Evolutionary conservation across 2,113 vertebrate species (phyloP).

Genomic region (Toxotes jaculatrix): DNA sequence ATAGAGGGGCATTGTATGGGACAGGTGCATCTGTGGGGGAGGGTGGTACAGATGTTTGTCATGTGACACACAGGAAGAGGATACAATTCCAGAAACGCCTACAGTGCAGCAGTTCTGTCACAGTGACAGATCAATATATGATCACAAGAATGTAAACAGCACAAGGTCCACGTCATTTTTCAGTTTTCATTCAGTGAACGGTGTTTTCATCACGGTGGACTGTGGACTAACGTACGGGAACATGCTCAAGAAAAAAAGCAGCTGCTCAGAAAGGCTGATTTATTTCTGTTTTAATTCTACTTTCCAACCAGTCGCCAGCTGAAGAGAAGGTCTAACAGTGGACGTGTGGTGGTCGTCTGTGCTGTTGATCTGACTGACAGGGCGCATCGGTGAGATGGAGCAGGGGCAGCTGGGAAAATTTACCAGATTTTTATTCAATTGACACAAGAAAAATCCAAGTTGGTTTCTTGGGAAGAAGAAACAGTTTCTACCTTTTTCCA

Average conservation of each 20-base stretch:
- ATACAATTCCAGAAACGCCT: neutral
- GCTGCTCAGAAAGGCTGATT: no score
- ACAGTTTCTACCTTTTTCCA: neutral
- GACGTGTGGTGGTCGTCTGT: no score
- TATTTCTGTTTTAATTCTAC: no score
- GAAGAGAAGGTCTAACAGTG: no score
- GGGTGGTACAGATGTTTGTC: neutral
- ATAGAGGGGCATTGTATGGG: conserved; percentile 44
- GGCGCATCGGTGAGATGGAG: neutral
- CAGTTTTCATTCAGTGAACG: neutral
- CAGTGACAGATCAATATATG: no score
- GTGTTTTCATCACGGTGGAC: no score
- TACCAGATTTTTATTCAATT: conserved; percentile 26
- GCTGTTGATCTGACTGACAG: no score
- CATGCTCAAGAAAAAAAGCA: no score
- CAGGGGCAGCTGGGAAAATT: conserved; percentile 12
- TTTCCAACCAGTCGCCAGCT: no score
- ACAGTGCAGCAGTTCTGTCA: neutral
- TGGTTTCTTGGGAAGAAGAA: neutral
- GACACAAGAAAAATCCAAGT: neutral
- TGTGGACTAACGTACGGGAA: no score
- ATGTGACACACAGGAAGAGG: neutral
- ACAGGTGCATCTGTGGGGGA: conserved; percentile 35
- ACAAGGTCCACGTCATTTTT: neutral
- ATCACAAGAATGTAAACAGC: no score